Conservation (phyloP, 1,140 invertebrate species). For the Zaprionus taronus region DNA sequence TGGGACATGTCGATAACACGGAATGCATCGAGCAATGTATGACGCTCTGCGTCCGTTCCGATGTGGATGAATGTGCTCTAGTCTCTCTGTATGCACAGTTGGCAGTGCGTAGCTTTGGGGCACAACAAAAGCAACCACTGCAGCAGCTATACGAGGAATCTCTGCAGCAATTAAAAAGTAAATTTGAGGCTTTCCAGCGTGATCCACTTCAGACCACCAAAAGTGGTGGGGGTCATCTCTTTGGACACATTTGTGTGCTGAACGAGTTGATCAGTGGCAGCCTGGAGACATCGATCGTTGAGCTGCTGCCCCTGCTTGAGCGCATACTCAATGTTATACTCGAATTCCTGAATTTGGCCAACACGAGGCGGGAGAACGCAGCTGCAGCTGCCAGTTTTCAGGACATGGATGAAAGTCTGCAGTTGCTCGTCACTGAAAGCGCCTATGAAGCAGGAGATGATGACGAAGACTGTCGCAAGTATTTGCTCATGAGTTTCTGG, state of each 20-base stretch:
- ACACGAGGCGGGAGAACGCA: constrained; percentile 20
- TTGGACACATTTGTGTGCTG: constrained; percentile 60
- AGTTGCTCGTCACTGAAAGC: constrained; percentile 84
- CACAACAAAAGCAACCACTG: not conserved
- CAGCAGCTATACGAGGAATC: constrained; percentile 35
- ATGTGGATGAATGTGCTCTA: constrained; percentile 68
- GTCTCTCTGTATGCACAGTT: constrained; percentile 63
- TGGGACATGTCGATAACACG: constrained; percentile 38
- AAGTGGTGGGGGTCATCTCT: constrained; percentile 57
- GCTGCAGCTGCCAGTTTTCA: constrained; percentile 85
- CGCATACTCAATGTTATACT: constrained; percentile 52
- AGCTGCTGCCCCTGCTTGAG: constrained; percentile 55
- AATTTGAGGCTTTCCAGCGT: constrained; percentile 28
- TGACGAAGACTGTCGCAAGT: constrained; percentile 86
- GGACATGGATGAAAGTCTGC: constrained; percentile 86
- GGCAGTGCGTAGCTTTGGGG: constrained; percentile 30
- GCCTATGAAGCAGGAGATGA: constrained; percentile 59
- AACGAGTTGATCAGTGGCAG: constrained; percentile 48
- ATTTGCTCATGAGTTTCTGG: constrained; percentile 91
- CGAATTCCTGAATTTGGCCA: constrained; percentile 67
- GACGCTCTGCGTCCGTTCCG: constrained; percentile 37
- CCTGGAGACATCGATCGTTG: not conserved
- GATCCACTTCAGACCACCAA: constrained; percentile 58
- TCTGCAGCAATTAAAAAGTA: constrained; percentile 14
- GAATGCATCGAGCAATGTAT: constrained; percentile 41